Base-by-base conservation (phyloP, 2,113 vertebrate genomes). In the Petaurus breviceps region DNA sequence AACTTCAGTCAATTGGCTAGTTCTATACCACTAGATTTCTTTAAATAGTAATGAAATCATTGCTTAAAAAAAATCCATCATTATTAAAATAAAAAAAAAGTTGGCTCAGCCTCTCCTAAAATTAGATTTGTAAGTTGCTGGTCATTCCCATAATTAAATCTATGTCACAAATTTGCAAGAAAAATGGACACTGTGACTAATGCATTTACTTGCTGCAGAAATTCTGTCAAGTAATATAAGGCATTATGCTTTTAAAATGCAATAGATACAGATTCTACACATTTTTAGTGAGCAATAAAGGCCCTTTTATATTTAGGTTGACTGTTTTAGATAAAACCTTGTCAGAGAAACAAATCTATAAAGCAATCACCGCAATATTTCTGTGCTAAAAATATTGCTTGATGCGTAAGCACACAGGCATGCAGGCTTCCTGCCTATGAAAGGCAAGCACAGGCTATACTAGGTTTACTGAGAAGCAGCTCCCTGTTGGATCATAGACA, bases 91-190 rank as follows among this genome's bases (percentile, higher is more conserved):
- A 96, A 98, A 98, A 98, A 97, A 98, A 98, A 98, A 99, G 97
- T 98, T 98, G 98, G 97, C 97, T 98, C 97, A 98, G 98, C 98
- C 98, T 97, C 97, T 96, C 97, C 98, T 98, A 98, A 99, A 99
- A 99, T 99, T 99, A 98, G 98, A 99, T 99, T 99, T 99, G 98
- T 98, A 98, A 98, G 98, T 99, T 99, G 98, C 98, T 98, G 98
- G 99, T 99, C 99, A 99, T 99, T 99, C 98, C 96, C 97, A 95
- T 99, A 99, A 99, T 99, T 99, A 98, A 99, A 99, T 99, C 98
- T 98, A 93, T 99, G 99, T 99, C 99, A 99, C 98, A 98, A 98
- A 99, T 98, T 98, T 99, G 99, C 99, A 99, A 98, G 99, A 99
- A 98, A 99, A 98, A 99, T 98, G 99, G 98, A 98, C 98, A 97